Evolutionary conservation across 2,888 invertebrate species (phyloP).

Genomic region (Cephus rjabovi): DNA sequence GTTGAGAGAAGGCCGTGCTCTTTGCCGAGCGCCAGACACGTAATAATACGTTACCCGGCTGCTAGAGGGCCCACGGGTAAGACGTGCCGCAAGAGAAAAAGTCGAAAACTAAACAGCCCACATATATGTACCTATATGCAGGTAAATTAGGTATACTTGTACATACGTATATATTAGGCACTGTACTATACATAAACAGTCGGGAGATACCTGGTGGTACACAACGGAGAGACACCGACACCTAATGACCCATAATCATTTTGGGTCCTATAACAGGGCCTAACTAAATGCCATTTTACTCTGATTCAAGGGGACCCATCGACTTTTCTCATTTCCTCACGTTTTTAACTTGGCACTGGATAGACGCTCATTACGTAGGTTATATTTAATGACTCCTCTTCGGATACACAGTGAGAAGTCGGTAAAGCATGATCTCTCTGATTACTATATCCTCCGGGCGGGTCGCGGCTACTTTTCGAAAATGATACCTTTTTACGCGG

Average conservation of each 20-base stretch:
- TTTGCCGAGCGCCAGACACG: constrained; percentile 54
- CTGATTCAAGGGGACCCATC: background rate
- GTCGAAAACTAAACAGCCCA: constrained; percentile 51
- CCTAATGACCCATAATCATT: constrained; percentile 64
- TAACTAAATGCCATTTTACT: constrained; percentile 56
- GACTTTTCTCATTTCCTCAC: background rate
- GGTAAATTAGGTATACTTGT: background rate
- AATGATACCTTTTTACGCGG: constrained; percentile 41
- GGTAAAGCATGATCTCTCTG: background rate
- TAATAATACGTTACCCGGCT: constrained; percentile 60
- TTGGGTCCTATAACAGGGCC: constrained; percentile 56
- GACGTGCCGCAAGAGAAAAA: constrained; percentile 53
- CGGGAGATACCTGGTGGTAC: constrained; percentile 42
- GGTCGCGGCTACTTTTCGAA: constrained; percentile 17
- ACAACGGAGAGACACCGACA: constrained; percentile 61
- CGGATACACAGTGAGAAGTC: background rate
- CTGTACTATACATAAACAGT: constrained; percentile 44
- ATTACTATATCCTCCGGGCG: background rate
- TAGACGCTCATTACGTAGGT: background rate
- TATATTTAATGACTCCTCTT: background rate
- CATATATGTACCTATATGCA: constrained; percentile 36
- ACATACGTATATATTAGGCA: background rate
- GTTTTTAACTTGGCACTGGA: background rate
- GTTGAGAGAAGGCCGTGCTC: background rate
- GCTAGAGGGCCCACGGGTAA: constrained; percentile 32